Base-by-base conservation (phyloP, 2,113 vertebrate genomes). In the Myiopsitta monachus region DNA sequence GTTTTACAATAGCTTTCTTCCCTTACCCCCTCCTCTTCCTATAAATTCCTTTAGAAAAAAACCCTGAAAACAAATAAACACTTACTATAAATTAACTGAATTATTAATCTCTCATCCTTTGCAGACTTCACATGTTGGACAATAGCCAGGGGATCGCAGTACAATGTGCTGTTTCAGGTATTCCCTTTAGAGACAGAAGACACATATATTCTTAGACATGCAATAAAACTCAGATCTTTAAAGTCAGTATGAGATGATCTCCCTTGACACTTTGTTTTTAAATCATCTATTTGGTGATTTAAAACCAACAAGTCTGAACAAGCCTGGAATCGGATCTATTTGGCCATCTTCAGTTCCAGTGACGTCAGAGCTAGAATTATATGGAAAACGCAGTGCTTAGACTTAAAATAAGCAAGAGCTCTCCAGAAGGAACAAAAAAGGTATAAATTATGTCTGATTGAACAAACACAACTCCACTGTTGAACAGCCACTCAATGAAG, bases 401-500 rank as follows among this genome's bases (percentile, higher is more conserved):
- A n/a, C 96, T 97, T 94, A 97, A 97, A 97, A 98, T 97, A 96
- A 97, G 92, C 95, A 97, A 96, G 87, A 87, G 90, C 96, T 95
- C 97, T 96, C 94, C 83, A 89, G 95, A 96, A 98, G 95, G 96
- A 97, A 97, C 88, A 95, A 97, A 98, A 98, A 97, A 96, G 98
- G 98, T 98, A 99, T 99, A 99, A 99, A 99, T 99, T 98, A 99
- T 98, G 98, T 99, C 98, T 98, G 98, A 98, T 98, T 98, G 98
- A 98, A 98, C 98, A 98, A 99, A 99, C 98, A 98, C 96, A 98
- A 98, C 98, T 98, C 98, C 98, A 99, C 98, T 97, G 98, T 98
- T 98, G 98, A 99, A 98, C 99, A 98, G 98, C 98, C 98, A 99
- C 99, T 99, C 99, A 99, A 99, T 99, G 99, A 99, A 98, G 98